Base-by-base conservation (phyloP, 2,888 invertebrate genomes). In the Aleiodes testaceus region DNA sequence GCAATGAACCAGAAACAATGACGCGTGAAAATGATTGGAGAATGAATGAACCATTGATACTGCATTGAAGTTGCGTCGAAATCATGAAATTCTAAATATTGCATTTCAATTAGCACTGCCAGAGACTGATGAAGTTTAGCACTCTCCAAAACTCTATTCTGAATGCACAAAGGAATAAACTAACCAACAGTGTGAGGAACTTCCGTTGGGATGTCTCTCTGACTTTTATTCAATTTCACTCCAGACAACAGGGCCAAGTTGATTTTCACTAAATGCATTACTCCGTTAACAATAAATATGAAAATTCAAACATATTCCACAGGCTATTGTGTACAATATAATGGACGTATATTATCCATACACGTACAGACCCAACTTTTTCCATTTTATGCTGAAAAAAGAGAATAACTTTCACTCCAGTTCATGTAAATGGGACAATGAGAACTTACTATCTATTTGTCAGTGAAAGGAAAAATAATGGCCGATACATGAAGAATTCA, bases 111-210 rank as follows among this genome's bases (percentile, higher is more conserved):
- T 36, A 55, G 36, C 14, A 14, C 30, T 30, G 14, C 22, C 36
- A 14, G 22, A 30, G 36, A 36, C 6, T 55, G 55, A 55, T 11
- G 55, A 55, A 26, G 55, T 55, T 55, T 70, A 45, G 53, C 65
- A 26, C 26, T 26, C 26, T 44, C n/a, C 5, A n/a, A 53, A 70
- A 70, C 52, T 55, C 26, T 18, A 65, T 70, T 65, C 47, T 26
- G 53, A 53, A 65, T 55, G 44, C 64, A 65, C 70, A 65, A 65
- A 70, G 55, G 22, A 49, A 64, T 65, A 65, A 36, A 36, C 36
- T 65, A 36, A 64, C 65, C 64, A 30, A 30, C 53, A 45, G 55
- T 30, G 9, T 44, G 70, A 64, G 30, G n/a, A 65, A 64, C 22
- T 50, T 30, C 12, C 7, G 18, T 36, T 36, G 9, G 18, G 16